Evolutionary conservation across 1,140 invertebrate species (phyloP).

Genomic region (Babylonia areolata): DNA sequence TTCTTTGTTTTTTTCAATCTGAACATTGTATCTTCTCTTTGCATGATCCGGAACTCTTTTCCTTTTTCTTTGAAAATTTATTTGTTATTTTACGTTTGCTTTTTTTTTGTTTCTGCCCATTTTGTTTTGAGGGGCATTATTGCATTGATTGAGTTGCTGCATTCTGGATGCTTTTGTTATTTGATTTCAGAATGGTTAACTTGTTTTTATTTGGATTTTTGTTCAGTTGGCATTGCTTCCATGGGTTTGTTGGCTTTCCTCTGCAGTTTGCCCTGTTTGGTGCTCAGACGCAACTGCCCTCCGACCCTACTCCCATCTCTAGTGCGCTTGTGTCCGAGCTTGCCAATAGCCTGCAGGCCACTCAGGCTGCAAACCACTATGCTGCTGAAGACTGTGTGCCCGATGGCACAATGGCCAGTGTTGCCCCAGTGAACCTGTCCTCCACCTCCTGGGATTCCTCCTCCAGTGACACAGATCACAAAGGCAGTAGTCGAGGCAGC

Average conservation of each 20-base stretch:
- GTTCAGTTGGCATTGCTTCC: conserved; percentile 27
- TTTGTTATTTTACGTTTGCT: neutral
- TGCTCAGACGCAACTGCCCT: conserved; percentile 27
- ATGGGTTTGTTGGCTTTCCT: conserved; percentile 32
- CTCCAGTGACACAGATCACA: conserved; percentile 45
- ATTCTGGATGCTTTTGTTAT: neutral
- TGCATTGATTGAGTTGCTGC: conserved; percentile 12
- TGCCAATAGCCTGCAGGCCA: conserved; percentile 5
- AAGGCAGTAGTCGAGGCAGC: conserved; percentile 35
- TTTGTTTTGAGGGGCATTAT: neutral
- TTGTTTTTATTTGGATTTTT: conserved; percentile 18
- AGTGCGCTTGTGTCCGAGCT: conserved; percentile 35
- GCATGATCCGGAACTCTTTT: neutral
- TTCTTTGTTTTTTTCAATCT: neutral
- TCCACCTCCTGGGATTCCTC: conserved; percentile 35
- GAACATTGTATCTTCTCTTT: neutral
- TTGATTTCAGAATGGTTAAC: neutral
- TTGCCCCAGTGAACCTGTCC: conserved; percentile 25
- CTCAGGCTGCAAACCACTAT: conserved; percentile 7
- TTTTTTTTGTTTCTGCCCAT: neutral
- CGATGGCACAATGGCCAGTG: conserved; percentile 20
- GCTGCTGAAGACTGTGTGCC: conserved; percentile 45
- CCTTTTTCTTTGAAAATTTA: neutral
- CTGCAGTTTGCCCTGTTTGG: conserved; percentile 41
- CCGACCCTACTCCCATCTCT: conserved; percentile 26